Percentiles rank a stretch among this genome's conserved stretches.
phyloP scores from a whole-genome alignment of 2,113 vertebrate genomes.

The human region GRCh38 chr2:45268001-45268500 shows the following conservation, averaged over 20 bases:
- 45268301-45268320: background rate
- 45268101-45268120: background rate
- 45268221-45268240: constrained; percentile 4
- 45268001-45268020: background rate
- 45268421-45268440: background rate
- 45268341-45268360: background rate
- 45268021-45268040: background rate
- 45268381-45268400: background rate
- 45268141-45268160: background rate
- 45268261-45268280: background rate
- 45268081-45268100: background rate
- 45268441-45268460: background rate
- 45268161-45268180: background rate
- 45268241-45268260: background rate
- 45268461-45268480: background rate
- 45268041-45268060: background rate
- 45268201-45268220: background rate
- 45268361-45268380: constrained; percentile 31
- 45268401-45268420: background rate
- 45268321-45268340: background rate
- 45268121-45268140: background rate
- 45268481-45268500: background rate
- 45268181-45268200: background rate
- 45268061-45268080: background rate
- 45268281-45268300: background rate